Evolutionary conservation across 2,888 invertebrate species (phyloP), one percentile per base, ranked within the genome.

Genomic region (Aporophyla nigra): DNA sequence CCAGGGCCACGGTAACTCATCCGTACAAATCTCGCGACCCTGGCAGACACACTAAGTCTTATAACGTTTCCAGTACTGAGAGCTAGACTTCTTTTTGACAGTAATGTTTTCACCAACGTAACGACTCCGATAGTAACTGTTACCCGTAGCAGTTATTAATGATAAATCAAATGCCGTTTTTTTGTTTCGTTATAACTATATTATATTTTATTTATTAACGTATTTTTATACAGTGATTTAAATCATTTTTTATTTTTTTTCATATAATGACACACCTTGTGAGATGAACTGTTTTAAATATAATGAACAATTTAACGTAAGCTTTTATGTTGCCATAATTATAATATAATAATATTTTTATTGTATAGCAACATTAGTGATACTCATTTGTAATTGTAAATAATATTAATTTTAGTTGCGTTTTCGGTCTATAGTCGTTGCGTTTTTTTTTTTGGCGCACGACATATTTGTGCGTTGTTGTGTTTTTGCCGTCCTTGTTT

Each of bases 71-170:
- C n/a, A n/a, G n/a, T n/a, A n/a, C n/a, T n/a, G n/a, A n/a, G n/a
- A n/a, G n/a, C n/a, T n/a, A n/a, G n/a, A 2, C 33, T 33, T 33
- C 33, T 33, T 33, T 12, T 95, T 14, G 95, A 95, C 79, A 92
- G 95, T 72, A 95, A 96, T 74, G 88, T 94, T 14, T 93, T 94
- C 78, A 94, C 93, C 0, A 94, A 33, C 54, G 54, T 33, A 46
- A 46, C 12, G 10, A 4, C 56, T 56, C 7, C 21, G 14, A n/a
- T 9, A 19, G 12, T 58, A 74, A 40, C 74, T 19, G 49, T 56
- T 53, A 16, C 10, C 46, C 16, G 3, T 80, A 40, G 40, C 40
- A 5, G 58, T 49, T 74, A n/a, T n/a, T 74, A 59, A 40, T 53
- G 51, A 1, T 80, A 21, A 49, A n/a, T 49, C 27, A 40, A 27